A percentile compares a stretch with the other conserved stretches of the same genome.
phyloP scores from a whole-genome alignment of 2,888 invertebrate species.

The Xylota segnis region DNA sequence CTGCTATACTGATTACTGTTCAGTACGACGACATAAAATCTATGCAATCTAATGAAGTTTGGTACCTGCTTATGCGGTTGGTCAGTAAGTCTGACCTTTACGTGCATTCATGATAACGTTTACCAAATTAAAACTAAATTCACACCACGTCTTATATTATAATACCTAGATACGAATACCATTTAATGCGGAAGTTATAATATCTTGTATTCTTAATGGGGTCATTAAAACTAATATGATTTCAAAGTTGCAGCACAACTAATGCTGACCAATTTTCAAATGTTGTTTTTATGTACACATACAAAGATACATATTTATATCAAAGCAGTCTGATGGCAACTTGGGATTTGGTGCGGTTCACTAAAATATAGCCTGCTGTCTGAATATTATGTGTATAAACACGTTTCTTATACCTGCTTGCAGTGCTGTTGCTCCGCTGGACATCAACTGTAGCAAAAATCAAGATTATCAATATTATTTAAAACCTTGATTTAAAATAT shows the following conservation, averaged over 20 bases:
- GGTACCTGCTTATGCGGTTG: no score
- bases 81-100: conserved; percentile 3
- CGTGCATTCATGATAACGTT: background rate
- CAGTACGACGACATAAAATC: no score
- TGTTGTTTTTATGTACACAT: no score
- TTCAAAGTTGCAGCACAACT: conserved; percentile 3
- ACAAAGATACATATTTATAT: no score
- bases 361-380: background rate
- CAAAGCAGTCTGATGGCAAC: background rate
- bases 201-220: background rate
- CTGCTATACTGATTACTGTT: no score
- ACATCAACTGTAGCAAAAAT: conserved; percentile 21
- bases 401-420: conserved; percentile 13
- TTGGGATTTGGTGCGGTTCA: conserved; percentile 2
- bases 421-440: background rate
- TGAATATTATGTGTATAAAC: conserved; percentile 2
- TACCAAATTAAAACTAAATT: background rate
- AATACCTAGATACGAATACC: background rate
- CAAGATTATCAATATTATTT: background rate
- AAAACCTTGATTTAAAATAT: conserved; percentile 5
- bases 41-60: no score
- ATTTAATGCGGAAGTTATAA: background rate
- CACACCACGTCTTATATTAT: background rate
- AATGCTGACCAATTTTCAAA: background rate
- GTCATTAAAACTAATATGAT: conserved; percentile 9